Evolutionary conservation across 2,888 invertebrate genomes (phyloP).

Genomic region (Pseudococcus longispinus): DNA sequence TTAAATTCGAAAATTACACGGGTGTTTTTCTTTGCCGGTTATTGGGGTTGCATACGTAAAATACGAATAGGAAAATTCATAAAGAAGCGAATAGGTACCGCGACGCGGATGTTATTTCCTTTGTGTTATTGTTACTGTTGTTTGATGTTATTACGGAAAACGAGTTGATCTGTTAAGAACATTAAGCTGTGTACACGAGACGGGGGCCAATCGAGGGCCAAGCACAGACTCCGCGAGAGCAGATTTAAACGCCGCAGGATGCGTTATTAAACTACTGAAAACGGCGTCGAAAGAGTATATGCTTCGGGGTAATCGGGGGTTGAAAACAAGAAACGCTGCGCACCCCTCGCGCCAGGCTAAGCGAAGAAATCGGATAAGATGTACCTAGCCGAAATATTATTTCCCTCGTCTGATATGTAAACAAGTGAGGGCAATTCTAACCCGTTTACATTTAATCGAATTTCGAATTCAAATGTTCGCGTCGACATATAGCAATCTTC

Average conservation of each 20-base stretch:
- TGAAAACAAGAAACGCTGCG: not conserved
- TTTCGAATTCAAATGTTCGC: slow-evolving; percentile 42
- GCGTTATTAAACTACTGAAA: slow-evolving; percentile 51
- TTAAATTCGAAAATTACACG: not conserved
- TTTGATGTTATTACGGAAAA: slow-evolving; percentile 52
- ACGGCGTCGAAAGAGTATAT: slow-evolving; percentile 37
- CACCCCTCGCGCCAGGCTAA: not conserved
- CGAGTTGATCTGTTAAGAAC: slow-evolving; percentile 55
- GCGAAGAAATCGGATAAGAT: slow-evolving; percentile 46
- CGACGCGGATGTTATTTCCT: slow-evolving; percentile 47
- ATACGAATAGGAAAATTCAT: not conserved
- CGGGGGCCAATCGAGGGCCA: not conserved
- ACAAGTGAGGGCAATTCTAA: slow-evolving; percentile 25
- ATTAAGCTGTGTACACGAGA: slow-evolving; percentile 22
- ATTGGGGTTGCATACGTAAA: slow-evolving; percentile 18
- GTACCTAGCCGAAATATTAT: slow-evolving; percentile 13
- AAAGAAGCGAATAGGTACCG: not conserved
- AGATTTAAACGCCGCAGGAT: slow-evolving; percentile 52
- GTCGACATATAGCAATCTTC: not conserved
- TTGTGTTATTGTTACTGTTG: slow-evolving; percentile 46
- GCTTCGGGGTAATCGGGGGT: not conserved
- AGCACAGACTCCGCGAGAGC: slow-evolving; percentile 29
- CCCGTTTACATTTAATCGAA: slow-evolving; percentile 40
- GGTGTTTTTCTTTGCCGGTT: not conserved
- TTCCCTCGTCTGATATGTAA: slow-evolving; percentile 33